A percentile compares a stretch with the other conserved stretches of the same genome.
These are phyloP conservation scores for Eutolmus rufibarbis DNA, from an alignment of 2,888 invertebrate species.

Conservation along the genomic window DNA sequence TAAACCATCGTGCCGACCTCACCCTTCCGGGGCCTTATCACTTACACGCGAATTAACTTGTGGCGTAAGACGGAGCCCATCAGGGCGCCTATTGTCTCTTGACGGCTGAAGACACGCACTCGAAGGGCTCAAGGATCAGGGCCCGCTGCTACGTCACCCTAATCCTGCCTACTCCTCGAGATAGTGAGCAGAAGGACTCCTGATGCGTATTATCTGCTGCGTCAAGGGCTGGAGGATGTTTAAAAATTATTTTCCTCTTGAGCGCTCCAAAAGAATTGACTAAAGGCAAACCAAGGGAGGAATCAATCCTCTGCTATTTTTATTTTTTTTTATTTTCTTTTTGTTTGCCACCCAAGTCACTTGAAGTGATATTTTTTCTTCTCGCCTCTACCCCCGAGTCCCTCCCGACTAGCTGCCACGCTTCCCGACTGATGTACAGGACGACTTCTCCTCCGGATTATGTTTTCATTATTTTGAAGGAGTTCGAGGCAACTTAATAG, in stretches of 20 bases:
- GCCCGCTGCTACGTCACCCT: not conserved
- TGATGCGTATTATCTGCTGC: not conserved
- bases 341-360: slow-evolving; percentile 17
- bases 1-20: not conserved
- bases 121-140: not conserved
- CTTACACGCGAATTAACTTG: slow-evolving; percentile 19
- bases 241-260: slow-evolving; percentile 7
- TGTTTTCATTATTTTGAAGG: slow-evolving; percentile 35
- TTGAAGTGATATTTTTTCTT: slow-evolving; percentile 3
- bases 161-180: not conserved
- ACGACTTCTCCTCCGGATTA: slow-evolving; percentile 6
- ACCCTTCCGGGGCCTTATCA: not conserved
- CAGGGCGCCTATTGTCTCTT: not conserved
- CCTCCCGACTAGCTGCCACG: too few relatives aligned
- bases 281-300: not conserved
- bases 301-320: not conserved
- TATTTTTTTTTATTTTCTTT: not conserved
- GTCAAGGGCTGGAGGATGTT: not conserved
- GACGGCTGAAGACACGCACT: slow-evolving; percentile 8
- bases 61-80: not conserved
- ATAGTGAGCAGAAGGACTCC: not conserved
- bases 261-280: not conserved
- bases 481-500: slow-evolving; percentile 10
- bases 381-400: not conserved
- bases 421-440: not conserved